Evolutionary conservation across 2,888 invertebrate genomes (phyloP).

Genomic region (Lingula anatina): DNA sequence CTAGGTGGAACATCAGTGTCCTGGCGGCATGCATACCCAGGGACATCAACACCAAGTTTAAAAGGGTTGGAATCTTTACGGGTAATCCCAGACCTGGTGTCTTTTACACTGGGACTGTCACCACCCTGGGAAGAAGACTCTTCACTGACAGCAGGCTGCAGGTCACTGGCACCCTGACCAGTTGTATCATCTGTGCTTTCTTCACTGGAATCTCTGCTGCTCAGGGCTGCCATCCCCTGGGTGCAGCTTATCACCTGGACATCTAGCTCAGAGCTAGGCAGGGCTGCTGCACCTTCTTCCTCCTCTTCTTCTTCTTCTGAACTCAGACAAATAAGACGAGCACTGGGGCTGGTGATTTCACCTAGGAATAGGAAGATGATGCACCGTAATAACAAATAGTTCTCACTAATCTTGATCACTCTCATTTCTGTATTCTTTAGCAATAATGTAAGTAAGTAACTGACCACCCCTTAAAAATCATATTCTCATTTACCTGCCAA

Average conservation of each 20-base stretch:
- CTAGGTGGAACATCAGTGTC: too few relatives aligned
- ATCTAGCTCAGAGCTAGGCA: constrained; percentile 2
- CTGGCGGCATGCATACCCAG: too few relatives aligned
- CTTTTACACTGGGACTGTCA: too few relatives aligned
- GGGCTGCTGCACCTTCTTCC: constrained; percentile 7
- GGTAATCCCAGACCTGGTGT: too few relatives aligned
- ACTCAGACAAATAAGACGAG: too few relatives aligned
- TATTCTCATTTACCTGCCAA: constrained; percentile 12
- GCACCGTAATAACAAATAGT: neutral
- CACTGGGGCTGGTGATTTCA: neutral
- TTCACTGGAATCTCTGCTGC: constrained; percentile 1
- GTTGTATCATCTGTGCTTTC: neutral
- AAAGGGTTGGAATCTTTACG: too few relatives aligned
- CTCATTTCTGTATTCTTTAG: neutral
- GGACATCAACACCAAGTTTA: too few relatives aligned
- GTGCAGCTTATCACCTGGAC: neutral
- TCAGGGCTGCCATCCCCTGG: neutral
- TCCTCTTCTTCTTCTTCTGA: constrained; percentile 5
- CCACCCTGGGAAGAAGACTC: neutral
- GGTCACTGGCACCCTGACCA: constrained; percentile 1
- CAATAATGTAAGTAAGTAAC: neutral
- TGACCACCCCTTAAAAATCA: constrained; percentile 3
- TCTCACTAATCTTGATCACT: neutral
- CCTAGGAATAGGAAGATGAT: neutral
- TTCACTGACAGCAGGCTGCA: neutral